Evolutionary conservation across 1,140 invertebrate genomes (phyloP).

Genomic region (Drosophila sulfurigaster): DNA sequence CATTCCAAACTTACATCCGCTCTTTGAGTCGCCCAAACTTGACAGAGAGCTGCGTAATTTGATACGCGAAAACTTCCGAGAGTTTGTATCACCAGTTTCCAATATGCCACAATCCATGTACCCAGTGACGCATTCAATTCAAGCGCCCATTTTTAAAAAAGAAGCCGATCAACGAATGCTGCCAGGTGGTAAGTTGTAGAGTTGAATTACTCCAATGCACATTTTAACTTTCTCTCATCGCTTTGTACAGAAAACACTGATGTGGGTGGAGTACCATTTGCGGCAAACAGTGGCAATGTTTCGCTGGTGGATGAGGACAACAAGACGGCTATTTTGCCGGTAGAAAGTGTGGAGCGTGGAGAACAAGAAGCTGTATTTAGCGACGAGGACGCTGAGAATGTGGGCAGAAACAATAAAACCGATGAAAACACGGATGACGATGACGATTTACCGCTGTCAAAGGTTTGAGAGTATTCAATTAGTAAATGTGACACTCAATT

Average conservation of each 20-base stretch:
- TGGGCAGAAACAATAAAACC: slow-evolving; percentile 85
- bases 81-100: slow-evolving; percentile 91
- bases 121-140: slow-evolving; percentile 50
- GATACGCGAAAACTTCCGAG: slow-evolving; percentile 95
- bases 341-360: slow-evolving; percentile 57
- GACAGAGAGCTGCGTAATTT: slow-evolving; percentile 94
- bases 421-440: slow-evolving; percentile 93
- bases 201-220: background rate
- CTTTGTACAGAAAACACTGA: slow-evolving; percentile 54
- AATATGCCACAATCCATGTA: slow-evolving; percentile 63
- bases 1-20: slow-evolving; percentile 93
- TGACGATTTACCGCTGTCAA: slow-evolving; percentile 92
- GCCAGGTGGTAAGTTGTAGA: slow-evolving; percentile 43
- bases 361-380: slow-evolving; percentile 91
- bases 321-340: slow-evolving; percentile 39
- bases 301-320: slow-evolving; percentile 67
- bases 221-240: background rate
- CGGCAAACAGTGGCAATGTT: slow-evolving; percentile 29
- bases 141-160: slow-evolving; percentile 63
- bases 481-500: background rate
- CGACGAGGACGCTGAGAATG: slow-evolving; percentile 90
- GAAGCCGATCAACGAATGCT: slow-evolving; percentile 66
- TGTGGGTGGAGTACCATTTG: slow-evolving; percentile 29
- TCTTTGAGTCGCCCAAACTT: slow-evolving; percentile 97
- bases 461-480: slow-evolving; percentile 85